Base-by-base conservation (phyloP, 2,797 vertebrate species). In the Sebastes alutus region DNA sequence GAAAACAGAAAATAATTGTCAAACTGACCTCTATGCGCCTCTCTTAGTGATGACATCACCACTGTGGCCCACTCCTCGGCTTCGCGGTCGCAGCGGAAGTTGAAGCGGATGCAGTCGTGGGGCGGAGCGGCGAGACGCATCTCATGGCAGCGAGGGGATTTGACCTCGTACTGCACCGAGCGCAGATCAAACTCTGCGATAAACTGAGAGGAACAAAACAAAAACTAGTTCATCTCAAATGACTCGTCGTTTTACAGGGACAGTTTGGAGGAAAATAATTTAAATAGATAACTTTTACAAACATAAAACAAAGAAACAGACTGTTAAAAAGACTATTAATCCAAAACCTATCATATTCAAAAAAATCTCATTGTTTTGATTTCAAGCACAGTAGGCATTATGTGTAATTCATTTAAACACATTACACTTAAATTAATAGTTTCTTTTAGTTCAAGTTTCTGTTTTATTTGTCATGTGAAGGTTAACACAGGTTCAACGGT, bases 51-150 rank as follows among this genome's bases (percentile, higher is more conserved):
- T 6, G 96, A 97, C 93, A 95, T 96, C 72, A 98, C 90, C 75
- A 97, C 95, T 0, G 97, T 97, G 83, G 97, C 97, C 98, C 98
- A 99, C 81, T 95, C 96, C 91, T 98, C 97, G 0, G 97, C 98
- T 75, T 99, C 98, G 4, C 95, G 95, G 85, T 97, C 95, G 3
- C 96, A 97, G 78, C 96, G 95, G 81, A 99, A 99, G 90, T 94
- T 95, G 72, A 98, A 95, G 62, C 93, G 93, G 84, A 97, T 87
- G 71, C 96, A 94, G 80, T 96, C 95, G 0, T 96, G 93, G 0
- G 96, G 94, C 1, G 95, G 95, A 2, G 94, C 90, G 0, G 90
- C 94, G 0, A 96, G 90, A 1, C 88, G 91, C 88, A 99, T 94
- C 90, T 98, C 96, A 0, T 99, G 97, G 85, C 96, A 96, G 7